Evolutionary conservation across 2,113 vertebrate genomes (phyloP), one percentile per base, ranked within the genome.

Genomic region (Xiphophorus hellerii): DNA sequence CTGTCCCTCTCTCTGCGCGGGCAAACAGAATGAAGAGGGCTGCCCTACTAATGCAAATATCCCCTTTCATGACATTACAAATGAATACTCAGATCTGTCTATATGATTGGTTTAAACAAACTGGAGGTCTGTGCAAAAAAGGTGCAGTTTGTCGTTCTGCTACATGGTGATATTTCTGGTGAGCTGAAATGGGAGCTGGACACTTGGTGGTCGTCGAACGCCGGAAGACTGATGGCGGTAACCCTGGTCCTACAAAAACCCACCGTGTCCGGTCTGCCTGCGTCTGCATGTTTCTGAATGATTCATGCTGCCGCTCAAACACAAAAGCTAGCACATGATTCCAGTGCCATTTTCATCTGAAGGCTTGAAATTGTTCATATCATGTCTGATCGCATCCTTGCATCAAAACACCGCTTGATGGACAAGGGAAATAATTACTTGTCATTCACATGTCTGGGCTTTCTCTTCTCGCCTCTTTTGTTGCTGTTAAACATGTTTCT

Each of bases 371-470:
- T 94, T 94, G 93, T 93, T 94, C 87, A 88, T 92, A 92, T 94
- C 92, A 92, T 90, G 91, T 93, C 71, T 91, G 92, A 93, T 93
- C 89, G 90, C 90, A 92, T 92, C 90, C 93, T 82, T 51, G 93
- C 92, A 92, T 94, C 93, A 93, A 94, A 93, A 94, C 90, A 93
- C 71, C 69, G 88, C 87, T 92, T 95, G 94, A 95, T 83, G 89
- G 94, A 95, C 93, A 94, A 86, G 93, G 84, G 90, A 91, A 93
- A 94, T 94, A 95, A 95, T 95, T 94, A 93, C 93, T 93, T 95
- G 94, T 95, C 94, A 94, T 87, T 95, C 93, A 93, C 35, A 87
- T 88, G 90, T 92, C 91, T 81, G 89, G 92, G 85, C 78, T 88
- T 91, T 88, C 88, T 89, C 87, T 87, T 76, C 86, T 85, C 80